phyloP scores from a whole-genome alignment of 2,888 invertebrate genomes.

The Ophion ellenae region DNA sequence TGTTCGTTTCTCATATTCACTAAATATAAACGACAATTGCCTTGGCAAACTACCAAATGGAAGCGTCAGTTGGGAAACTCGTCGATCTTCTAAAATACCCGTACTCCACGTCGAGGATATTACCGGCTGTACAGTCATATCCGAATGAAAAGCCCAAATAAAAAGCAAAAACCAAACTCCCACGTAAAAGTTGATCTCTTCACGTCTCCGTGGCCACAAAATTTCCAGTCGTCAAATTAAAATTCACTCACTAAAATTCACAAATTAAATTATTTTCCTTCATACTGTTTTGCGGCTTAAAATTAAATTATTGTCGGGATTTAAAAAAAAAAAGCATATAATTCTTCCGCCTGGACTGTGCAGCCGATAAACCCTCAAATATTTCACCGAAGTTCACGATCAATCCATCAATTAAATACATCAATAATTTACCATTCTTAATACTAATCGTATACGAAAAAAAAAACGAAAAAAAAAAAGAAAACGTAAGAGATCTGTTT shows the following conservation, averaged over 20 bases:
- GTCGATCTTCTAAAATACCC: slow-evolving; percentile 61
- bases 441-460: slow-evolving; percentile 59
- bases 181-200: too few relatives aligned
- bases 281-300: neutral
- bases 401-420: slow-evolving; percentile 37
- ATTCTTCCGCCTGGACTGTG: neutral
- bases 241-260: neutral
- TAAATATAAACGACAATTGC: slow-evolving; percentile 37
- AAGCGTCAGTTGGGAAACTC: slow-evolving; percentile 58
- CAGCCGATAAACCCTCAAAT: slow-evolving; percentile 10
- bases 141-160: neutral
- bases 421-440: slow-evolving; percentile 61
- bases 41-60: slow-evolving; percentile 43
- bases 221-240: neutral
- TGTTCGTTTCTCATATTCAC: slow-evolving; percentile 14
- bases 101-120: slow-evolving; percentile 45
- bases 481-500: slow-evolving; percentile 49
- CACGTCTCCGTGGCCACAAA: too few relatives aligned
- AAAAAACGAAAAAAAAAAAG: slow-evolving; percentile 2
- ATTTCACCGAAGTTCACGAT: slow-evolving; percentile 38
- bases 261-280: neutral
- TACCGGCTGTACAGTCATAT: neutral
- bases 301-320: neutral
- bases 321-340: neutral
- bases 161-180: neutral